Base-by-base conservation (phyloP, 2,888 invertebrate species). In the Rhagonycha lutea region DNA sequence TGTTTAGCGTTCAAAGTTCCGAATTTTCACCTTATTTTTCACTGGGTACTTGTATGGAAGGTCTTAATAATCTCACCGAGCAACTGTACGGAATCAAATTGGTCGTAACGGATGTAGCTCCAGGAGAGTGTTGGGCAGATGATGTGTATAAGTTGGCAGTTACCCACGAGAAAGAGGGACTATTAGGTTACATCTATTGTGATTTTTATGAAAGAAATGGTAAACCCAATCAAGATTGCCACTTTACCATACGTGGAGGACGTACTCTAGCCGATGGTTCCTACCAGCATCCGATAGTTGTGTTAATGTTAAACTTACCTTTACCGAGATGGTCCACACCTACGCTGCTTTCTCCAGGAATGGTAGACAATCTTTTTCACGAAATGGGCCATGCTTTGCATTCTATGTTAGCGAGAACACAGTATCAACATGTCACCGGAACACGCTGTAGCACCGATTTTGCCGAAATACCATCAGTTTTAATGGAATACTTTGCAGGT, bases 371-470 rank as follows among this genome's bases (percentile, higher is more conserved):
- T 89, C 90, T 99, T 80, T 99, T 99, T 88, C 99, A 99, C 87
- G 99, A 99, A 90, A 94, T 98, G 94, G 99, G 99, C 0, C 99
- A 99, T 89, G 99, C 99, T 14, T 94, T 99, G 92, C 99, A 99
- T 89, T 98, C 98, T 14, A 98, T 99, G 98, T 89, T 99, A 81
- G 99, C 97, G 2, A 91, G 98, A 79, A 98, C 98, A 0, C 91
- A 92, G 77, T 96, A 98, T 89, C 78, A 78, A 26, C 78, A 78
- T 63, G 74, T 78, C 0, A 76, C 78, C 9, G 78, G 78, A n/a
- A 99, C 99, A 0, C 91, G 99, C 74, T 99, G 98, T 86, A 93
- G 96, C 80, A 98, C 99, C 4, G 99, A 99, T 89, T 96, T 99
- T 86, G 99, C 99, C 1, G 99, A 99, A 91, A 96, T 99, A 62